A percentile compares a stretch with the other conserved stretches of the same genome.
phyloP scores from a whole-genome alignment of 2,888 invertebrate genomes.

The Leucophenga maculata region DNA sequence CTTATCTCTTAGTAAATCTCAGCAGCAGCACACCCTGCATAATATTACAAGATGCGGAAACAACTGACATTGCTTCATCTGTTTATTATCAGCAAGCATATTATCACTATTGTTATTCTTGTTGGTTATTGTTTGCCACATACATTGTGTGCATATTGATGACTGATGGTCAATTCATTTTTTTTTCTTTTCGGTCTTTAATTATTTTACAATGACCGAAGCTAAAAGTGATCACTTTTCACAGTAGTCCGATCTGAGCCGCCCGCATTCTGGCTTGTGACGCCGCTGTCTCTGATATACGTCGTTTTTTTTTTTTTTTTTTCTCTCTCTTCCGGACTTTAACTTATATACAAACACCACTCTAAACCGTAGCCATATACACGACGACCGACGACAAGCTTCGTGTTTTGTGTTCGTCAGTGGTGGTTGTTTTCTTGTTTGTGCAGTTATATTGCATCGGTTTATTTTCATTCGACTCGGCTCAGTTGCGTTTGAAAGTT shows the following conservation, averaged over 20 bases:
- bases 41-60: too few species aligned
- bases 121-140: too few species aligned
- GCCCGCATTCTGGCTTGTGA: conserved; percentile 6
- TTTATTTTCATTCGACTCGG: neutral
- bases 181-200: neutral
- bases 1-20: too few species aligned
- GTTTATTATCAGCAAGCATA: too few species aligned
- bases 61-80: too few species aligned
- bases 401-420: neutral
- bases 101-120: too few species aligned
- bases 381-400: neutral
- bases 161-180: conserved; percentile 20
- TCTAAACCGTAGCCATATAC: too few species aligned
- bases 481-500: conserved; percentile 15
- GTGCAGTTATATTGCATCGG: neutral
- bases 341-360: neutral
- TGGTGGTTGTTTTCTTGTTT: neutral
- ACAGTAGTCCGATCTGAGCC: neutral
- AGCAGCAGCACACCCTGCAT: too few species aligned
- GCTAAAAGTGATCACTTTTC: neutral
- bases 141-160: neutral
- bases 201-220: neutral
- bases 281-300: neutral
- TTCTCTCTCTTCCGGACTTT: conserved; percentile 1
- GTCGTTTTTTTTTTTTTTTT: neutral